These are phyloP conservation scores for Spinibarbus caldwelli DNA, from an alignment of 2,797 vertebrate genomes.

Conservation along the genomic window DNA sequence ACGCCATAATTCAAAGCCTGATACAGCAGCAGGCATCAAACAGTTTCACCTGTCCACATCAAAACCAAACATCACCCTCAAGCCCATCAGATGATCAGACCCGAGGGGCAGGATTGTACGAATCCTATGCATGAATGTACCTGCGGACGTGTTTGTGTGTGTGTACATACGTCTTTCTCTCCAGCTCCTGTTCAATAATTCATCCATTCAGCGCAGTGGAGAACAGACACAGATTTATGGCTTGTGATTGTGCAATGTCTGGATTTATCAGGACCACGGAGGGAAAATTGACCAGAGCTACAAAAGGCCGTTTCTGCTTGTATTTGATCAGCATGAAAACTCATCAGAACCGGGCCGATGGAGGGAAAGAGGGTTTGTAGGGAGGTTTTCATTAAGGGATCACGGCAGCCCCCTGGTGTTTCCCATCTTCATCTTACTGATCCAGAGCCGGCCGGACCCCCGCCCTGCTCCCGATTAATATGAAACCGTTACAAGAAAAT, in stretches of 20 bases:
- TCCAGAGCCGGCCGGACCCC: conserved; percentile 74
- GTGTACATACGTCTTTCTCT: conserved; percentile 42
- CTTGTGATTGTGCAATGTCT: conserved; percentile 90
- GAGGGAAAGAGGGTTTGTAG: conserved; percentile 14
- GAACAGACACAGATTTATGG: conserved; percentile 88
- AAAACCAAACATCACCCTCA: not conserved
- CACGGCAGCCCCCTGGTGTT: conserved; percentile 84
- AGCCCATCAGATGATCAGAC: conserved; percentile 31
- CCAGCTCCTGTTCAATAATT: conserved; percentile 85
- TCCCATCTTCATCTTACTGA: conserved; percentile 83
- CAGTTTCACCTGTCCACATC: not conserved
- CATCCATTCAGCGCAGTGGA: conserved; percentile 85
- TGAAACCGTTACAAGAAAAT: conserved; percentile 93
- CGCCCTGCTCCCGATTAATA: conserved; percentile 87
- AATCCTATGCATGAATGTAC: conserved; percentile 10
- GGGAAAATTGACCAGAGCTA: conserved; percentile 91
- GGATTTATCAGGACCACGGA: conserved; percentile 88
- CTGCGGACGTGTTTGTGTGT: conserved; percentile 23
- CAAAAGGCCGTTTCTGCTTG: conserved; percentile 90
- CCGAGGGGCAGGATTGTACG: conserved; percentile 13
- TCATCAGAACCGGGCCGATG: conserved; percentile 78
- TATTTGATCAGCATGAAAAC: conserved; percentile 92
- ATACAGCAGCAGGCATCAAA: conserved; percentile 1
- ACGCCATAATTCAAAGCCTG: not conserved
- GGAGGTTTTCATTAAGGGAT: conserved; percentile 86